Evolutionary conservation across 2,113 vertebrate genomes (phyloP).

Genomic region (Dromaius novaehollandiae): DNA sequence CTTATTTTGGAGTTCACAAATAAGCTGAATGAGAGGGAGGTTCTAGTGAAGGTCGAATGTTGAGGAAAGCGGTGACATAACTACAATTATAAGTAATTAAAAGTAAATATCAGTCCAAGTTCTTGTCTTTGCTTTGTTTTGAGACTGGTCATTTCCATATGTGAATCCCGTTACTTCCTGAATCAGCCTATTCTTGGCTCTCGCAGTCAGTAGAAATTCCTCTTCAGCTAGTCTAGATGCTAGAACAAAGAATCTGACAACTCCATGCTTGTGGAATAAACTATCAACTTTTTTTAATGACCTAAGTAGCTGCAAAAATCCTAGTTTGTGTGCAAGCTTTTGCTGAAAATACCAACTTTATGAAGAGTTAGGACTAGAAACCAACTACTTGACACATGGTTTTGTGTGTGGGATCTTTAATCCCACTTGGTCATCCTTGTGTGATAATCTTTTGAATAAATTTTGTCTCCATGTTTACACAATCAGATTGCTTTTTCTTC

Average conservation of each 20-base stretch:
- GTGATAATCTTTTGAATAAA: not conserved
- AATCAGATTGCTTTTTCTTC: not conserved
- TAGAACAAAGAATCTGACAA: not conserved
- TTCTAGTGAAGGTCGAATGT: not conserved
- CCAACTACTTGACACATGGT: fast-evolving
- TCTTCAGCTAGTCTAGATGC: not conserved
- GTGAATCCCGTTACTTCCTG: not conserved
- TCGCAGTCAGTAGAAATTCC: not conserved
- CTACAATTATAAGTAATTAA: not conserved
- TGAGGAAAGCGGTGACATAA: not conserved
- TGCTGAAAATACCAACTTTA: not conserved
- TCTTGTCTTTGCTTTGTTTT: not conserved
- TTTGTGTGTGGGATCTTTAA: not conserved
- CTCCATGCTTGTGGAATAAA: not conserved
- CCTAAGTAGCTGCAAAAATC: not conserved
- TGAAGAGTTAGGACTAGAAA: not conserved
- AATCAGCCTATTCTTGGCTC: not conserved
- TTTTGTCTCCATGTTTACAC: not conserved
- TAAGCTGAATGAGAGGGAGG: not conserved
- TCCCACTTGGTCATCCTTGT: not conserved
- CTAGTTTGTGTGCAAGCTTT: not conserved
- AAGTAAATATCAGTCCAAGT: not conserved
- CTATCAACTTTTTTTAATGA: not conserved
- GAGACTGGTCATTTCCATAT: not conserved
- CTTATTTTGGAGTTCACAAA: not conserved